Conservation (phyloP, 2,888 invertebrate species). For the Ellobium chinense region DNA sequence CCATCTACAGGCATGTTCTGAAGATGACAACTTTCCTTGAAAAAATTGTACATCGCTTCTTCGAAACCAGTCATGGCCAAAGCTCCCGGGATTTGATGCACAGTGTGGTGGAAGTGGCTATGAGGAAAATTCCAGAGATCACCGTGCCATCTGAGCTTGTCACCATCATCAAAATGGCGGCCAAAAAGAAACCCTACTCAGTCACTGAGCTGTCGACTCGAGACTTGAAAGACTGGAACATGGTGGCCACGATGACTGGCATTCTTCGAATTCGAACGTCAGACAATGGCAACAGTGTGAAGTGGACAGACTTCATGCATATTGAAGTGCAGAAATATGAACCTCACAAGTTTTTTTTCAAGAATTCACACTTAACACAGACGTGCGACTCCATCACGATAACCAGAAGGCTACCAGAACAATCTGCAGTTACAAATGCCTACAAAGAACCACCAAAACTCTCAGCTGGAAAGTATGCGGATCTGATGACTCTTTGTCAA, state of each 20-base stretch:
- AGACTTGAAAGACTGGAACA: neutral
- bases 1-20: neutral
- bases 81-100: neutral
- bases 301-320: neutral
- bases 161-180: neutral
- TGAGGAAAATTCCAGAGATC: neutral
- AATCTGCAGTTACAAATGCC: neutral
- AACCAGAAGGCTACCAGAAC: neutral
- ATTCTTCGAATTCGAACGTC: neutral
- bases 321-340: neutral
- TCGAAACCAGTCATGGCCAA: neutral
- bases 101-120: neutral
- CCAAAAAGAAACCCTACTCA: neutral
- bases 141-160: neutral
- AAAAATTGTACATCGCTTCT: neutral
- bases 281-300: neutral
- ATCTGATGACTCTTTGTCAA: neutral
- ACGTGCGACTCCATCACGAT: neutral
- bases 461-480: neutral
- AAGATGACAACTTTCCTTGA: neutral
- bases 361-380: neutral
- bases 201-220: neutral
- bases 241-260: neutral
- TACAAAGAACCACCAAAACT: neutral
- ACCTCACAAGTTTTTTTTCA: neutral